Base-by-base conservation (phyloP, 2,888 invertebrate genomes). In the Hoplodrina blanda region DNA sequence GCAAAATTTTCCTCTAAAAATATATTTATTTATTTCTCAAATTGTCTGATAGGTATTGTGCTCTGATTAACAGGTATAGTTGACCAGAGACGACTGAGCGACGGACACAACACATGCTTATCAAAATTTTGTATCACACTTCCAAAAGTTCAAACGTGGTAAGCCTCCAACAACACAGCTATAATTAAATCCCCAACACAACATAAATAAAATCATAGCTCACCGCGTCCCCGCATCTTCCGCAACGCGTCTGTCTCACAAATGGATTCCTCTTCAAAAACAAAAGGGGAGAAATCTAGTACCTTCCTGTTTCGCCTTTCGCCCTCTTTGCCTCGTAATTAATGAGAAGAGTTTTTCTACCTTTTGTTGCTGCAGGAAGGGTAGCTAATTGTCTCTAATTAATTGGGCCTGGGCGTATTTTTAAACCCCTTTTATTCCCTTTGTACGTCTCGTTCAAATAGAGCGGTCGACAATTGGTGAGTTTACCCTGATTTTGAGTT, bases 361-460 rank as follows among this genome's bases (percentile, higher is more conserved):
- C 95, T 94, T 95, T 95, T 94, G 95, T 94, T 93, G 89, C 89
- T 84, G 85, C 87, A 86, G 92, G 91, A 93, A 93, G 94, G 94
- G 92, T 89, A 89, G 94, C 94, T 95, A 95, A 95, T 95, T 95
- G 95, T 95, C 92, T 91, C 92, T 94, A 95, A 95, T 95, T 95
- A 95, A 95, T 95, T 94, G 94, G 91, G 89, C 90, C 88, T 85
- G 91, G 91, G 90, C 87, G 93, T 94, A 92, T 93, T 94, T 94
- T 93, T 93, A 91, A 92, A 90, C 88, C 91, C 91, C 90, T 91
- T 91, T 91, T 89, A 89, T 90, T 88, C 90, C 86, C 91, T 92
- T 92, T 92, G 84, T 87, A 87, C 85, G 78, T 67, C 77, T 81
- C 72, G 76, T 80, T 89, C 87, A 87, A 90, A 90, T 87, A 83